A percentile compares a stretch with the other conserved stretches of the same genome.
phyloP scores from a whole-genome alignment of 2,888 invertebrate species.

The Dryadula phaetusa region DNA sequence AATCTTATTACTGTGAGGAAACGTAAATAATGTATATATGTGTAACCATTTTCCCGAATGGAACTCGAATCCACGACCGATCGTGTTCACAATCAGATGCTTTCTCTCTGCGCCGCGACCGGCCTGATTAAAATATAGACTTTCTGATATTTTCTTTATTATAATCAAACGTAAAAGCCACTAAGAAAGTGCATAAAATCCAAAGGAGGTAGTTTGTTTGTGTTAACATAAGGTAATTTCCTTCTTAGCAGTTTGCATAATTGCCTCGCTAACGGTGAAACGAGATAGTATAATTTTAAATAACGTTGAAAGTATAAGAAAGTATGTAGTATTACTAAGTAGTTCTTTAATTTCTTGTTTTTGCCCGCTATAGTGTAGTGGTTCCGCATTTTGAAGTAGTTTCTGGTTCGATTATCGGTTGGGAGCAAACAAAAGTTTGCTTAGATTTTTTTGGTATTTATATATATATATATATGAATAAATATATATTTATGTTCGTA shows the following conservation, averaged over 20 bases:
- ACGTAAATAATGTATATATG: too few species aligned
- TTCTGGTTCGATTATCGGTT: neutral
- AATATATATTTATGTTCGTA: too few species aligned
- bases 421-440: too few species aligned
- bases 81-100: too few species aligned
- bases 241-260: conserved; percentile 37
- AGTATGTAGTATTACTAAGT: too few species aligned
- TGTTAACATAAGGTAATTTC: conserved; percentile 36
- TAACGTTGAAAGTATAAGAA: conserved; percentile 17
- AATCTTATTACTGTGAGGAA: too few species aligned
- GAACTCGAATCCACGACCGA: too few species aligned
- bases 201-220: conserved; percentile 21
- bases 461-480: neutral
- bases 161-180: conserved; percentile 1
- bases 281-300: conserved; percentile 18
- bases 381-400: neutral
- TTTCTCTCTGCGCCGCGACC: too few species aligned
- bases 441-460: too few species aligned
- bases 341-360: conserved; percentile 10
- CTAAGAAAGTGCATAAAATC: conserved; percentile 11
- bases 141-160: too few species aligned
- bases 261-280: conserved; percentile 23
- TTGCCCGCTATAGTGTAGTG: neutral
- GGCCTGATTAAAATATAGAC: too few species aligned
- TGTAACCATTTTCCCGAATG: too few species aligned